A percentile compares a stretch with the other conserved stretches of the same genome.
Evolutionary conservation across 2,888 invertebrate genomes (phyloP).

Genomic region (Fragum fragum): DNA sequence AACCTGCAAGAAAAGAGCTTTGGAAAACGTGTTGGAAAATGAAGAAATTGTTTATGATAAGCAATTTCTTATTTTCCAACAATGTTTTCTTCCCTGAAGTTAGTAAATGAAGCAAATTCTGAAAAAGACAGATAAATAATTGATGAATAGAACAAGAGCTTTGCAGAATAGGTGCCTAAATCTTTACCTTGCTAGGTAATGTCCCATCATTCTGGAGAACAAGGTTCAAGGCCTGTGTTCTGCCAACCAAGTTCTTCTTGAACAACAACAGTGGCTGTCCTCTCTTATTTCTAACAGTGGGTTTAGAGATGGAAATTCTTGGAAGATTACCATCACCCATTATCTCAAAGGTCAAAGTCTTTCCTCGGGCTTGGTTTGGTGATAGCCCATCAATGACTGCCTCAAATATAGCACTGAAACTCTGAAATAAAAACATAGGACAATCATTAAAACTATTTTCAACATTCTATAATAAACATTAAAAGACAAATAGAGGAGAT

Average conservation of each 20-base stretch:
- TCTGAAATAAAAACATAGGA: slow-evolving; percentile 69
- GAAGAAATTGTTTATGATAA: no score
- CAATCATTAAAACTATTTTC: no score
- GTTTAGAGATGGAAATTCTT: slow-evolving; percentile 83
- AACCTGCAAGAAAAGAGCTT: no score
- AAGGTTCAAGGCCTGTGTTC: slow-evolving; percentile 82
- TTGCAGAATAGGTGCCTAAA: no score
- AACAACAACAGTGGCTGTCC: slow-evolving; percentile 86
- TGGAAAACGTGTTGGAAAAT: no score
- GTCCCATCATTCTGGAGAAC: slow-evolving; percentile 86
- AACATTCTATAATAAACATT: no score
- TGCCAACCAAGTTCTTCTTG: slow-evolving; percentile 83
- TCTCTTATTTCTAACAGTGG: slow-evolving; percentile 85
- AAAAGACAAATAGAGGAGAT: no score
- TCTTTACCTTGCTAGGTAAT: slow-evolving; percentile 86
- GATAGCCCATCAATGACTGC: slow-evolving; percentile 83
- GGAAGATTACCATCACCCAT: slow-evolving; percentile 87
- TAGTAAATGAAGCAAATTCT: no score
- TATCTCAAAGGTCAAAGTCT: slow-evolving; percentile 85
- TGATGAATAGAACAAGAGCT: no score
- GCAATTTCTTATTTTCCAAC: no score
- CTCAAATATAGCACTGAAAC: slow-evolving; percentile 85
- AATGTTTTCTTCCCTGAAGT: no score
- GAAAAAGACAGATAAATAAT: no score
- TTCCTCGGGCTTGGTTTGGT: slow-evolving; percentile 82